These are phyloP conservation scores for Drosophila melanocephala DNA, from an alignment of 2,888 invertebrate genomes.

Conservation along the genomic window DNA sequence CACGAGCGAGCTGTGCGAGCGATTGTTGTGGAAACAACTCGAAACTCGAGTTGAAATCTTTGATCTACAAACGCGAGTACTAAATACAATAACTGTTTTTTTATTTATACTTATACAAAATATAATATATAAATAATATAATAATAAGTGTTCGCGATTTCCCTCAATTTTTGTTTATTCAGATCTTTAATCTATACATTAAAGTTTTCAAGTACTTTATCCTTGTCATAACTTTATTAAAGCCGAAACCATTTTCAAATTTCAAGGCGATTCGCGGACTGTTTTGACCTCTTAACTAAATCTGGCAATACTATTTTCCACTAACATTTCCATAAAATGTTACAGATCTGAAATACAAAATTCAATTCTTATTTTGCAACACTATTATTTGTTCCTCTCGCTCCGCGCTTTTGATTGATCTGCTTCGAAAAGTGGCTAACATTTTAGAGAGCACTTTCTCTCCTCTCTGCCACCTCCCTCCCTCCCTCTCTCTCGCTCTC, in stretches of 20 bases:
- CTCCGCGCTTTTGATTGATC: constrained; percentile 9
- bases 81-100: neutral
- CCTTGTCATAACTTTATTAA: neutral
- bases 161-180: neutral
- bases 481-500: neutral
- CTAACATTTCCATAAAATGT: neutral
- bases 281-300: neutral
- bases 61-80: constrained; percentile 9
- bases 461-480: neutral
- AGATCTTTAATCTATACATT: neutral
- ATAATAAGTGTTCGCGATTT: neutral
- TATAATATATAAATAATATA: neutral
- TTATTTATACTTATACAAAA: neutral
- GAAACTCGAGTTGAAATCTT: constrained; percentile 19
- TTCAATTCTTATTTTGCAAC: neutral
- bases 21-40: constrained; percentile 13
- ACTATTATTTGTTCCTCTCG: neutral
- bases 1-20: neutral
- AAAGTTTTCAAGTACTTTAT: neutral
- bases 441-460: constrained; percentile 17
- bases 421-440: neutral
- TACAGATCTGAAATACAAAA: neutral
- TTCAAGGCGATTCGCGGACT: neutral
- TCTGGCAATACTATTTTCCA: neutral
- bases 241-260: neutral